A percentile compares a stretch with the other conserved stretches of the same genome.
These are phyloP conservation scores for Chrysina gloriosa DNA, from an alignment of 2,888 invertebrate species.

Conservation along the genomic window DNA sequence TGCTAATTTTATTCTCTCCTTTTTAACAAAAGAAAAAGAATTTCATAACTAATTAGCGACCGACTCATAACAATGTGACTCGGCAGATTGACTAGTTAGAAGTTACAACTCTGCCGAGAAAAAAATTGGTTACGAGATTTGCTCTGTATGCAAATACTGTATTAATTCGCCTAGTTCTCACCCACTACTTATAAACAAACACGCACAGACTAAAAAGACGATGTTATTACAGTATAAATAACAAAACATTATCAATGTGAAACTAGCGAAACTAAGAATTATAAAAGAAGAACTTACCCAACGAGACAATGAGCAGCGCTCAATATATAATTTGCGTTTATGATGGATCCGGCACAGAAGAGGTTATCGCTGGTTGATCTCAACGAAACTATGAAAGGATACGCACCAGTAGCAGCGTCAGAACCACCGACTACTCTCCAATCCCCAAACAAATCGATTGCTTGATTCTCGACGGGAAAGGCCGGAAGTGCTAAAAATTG, in stretches of 20 bases:
- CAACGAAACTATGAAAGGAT: constrained; percentile 24
- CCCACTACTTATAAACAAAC: too few relatives aligned
- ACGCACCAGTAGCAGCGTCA: neutral
- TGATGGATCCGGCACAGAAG: constrained; percentile 67
- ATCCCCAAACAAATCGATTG: constrained; percentile 27
- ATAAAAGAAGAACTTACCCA: constrained; percentile 57
- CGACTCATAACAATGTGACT: neutral
- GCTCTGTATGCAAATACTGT: too few relatives aligned
- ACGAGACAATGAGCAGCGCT: constrained; percentile 68
- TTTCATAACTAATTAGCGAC: neutral
- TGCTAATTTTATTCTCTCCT: too few relatives aligned
- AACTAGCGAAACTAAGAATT: too few relatives aligned
- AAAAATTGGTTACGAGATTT: too few relatives aligned
- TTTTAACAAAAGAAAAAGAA: too few relatives aligned
- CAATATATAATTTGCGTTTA: constrained; percentile 61
- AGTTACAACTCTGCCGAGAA: too few relatives aligned
- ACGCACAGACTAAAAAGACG: too few relatives aligned
- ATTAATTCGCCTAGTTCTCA: too few relatives aligned
- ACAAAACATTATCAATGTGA: too few relatives aligned
- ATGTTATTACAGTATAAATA: too few relatives aligned
- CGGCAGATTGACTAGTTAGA: too few relatives aligned
- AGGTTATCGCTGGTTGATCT: neutral
- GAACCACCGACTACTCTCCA: constrained; percentile 65
- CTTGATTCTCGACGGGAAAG: neutral
- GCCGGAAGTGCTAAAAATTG: constrained; percentile 33